These are phyloP conservation scores for Brachyopa scutellaris DNA, from an alignment of 2,888 invertebrate species.

Conservation along the genomic window DNA sequence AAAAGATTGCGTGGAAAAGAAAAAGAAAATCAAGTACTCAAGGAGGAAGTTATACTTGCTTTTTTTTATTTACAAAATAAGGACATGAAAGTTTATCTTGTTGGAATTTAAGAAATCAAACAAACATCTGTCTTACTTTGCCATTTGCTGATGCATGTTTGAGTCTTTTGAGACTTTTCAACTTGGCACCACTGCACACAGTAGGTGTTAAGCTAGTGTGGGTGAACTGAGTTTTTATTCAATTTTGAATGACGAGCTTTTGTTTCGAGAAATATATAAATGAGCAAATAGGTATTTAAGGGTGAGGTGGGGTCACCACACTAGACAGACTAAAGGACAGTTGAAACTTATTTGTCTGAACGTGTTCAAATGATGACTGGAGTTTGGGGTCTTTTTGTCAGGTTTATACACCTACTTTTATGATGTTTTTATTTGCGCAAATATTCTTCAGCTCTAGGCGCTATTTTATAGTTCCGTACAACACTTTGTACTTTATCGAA, in stretches of 20 bases:
- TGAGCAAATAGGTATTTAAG: too few species aligned
- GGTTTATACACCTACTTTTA: too few species aligned
- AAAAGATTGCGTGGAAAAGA: not conserved
- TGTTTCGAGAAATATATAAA: too few species aligned
- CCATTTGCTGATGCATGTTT: slow-evolving; percentile 30
- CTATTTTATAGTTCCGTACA: too few species aligned
- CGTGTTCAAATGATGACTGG: too few species aligned
- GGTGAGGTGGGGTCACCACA: too few species aligned
- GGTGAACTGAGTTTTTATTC: not conserved
- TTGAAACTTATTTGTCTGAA: too few species aligned
- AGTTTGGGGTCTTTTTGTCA: too few species aligned
- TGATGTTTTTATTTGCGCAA: too few species aligned
- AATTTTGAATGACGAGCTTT: slow-evolving; percentile 1
- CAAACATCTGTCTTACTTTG: slow-evolving; percentile 45
- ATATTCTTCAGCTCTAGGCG: too few species aligned
- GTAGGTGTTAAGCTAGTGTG: slow-evolving; percentile 15
- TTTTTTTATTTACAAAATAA: slow-evolving; percentile 5
- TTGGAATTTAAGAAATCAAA: slow-evolving; percentile 47
- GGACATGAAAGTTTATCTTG: slow-evolving; percentile 53
- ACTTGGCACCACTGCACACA: not conserved
- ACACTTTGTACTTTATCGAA: too few species aligned
- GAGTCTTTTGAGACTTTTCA: slow-evolving; percentile 16
- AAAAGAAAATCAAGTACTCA: not conserved
- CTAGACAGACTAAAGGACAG: too few species aligned
- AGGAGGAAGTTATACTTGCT: slow-evolving; percentile 12